Evolutionary conservation across 2,888 invertebrate genomes (phyloP).

Genomic region (Halictus ligatus): DNA sequence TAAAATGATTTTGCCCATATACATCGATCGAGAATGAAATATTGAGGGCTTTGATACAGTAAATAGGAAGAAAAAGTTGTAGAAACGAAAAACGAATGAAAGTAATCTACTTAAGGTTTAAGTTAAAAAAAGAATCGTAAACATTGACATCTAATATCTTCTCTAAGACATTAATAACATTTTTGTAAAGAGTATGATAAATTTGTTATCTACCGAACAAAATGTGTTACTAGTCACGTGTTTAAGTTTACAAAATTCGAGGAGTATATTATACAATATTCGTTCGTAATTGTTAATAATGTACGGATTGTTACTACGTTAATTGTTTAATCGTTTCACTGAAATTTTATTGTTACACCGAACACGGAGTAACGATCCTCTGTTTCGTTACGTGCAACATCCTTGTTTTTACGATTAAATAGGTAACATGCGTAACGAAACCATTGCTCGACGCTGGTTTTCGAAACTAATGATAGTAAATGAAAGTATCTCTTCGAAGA

Average conservation of each 20-base stretch:
- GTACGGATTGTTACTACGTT: background rate
- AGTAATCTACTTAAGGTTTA: background rate
- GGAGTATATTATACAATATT: background rate
- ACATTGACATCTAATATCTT: background rate
- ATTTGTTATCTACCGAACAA: background rate
- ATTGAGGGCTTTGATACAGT: background rate
- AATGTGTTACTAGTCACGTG: background rate
- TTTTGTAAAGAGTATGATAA: background rate
- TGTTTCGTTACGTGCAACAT: background rate
- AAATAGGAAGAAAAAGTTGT: background rate
- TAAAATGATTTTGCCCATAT: slow-evolving; percentile 11
- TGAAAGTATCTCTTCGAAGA: background rate
- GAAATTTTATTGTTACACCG: background rate
- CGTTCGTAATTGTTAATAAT: background rate
- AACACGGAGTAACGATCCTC: background rate
- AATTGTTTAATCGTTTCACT: background rate
- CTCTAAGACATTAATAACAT: background rate
- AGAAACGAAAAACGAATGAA: background rate
- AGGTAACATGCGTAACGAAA: background rate
- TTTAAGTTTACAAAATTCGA: background rate
- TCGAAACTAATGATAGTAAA: background rate
- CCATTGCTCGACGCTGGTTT: background rate
- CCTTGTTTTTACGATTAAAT: background rate
- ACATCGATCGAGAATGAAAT: background rate
- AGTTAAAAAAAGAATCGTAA: background rate